Conservation (phyloP, 2,888 invertebrate genomes). For the Microctonus hyperodae region DNA sequence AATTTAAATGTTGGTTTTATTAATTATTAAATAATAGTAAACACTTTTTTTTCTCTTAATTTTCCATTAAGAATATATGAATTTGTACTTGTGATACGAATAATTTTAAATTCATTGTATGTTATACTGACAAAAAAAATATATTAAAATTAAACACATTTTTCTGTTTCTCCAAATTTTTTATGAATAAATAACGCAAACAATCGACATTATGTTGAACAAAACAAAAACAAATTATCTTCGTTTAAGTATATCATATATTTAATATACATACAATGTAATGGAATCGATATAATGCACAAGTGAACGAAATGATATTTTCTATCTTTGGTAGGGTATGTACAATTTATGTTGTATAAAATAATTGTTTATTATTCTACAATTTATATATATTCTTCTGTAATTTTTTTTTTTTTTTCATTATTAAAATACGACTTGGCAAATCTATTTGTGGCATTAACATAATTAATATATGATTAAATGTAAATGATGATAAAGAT, state of each 20-base stretch:
- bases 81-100: not conserved
- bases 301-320: constrained; percentile 36
- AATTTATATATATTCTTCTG: constrained; percentile 1
- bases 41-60: not conserved
- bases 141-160: not conserved
- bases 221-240: not conserved
- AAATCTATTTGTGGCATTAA: constrained; percentile 27
- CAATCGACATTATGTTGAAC: not conserved
- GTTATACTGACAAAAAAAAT: not conserved
- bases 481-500: constrained; percentile 29
- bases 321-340: constrained; percentile 30
- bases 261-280: constrained; percentile 37
- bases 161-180: not conserved
- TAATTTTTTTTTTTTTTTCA: not conserved
- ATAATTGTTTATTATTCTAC: constrained; percentile 34
- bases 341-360: constrained; percentile 35
- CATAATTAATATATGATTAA: constrained; percentile 21
- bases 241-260: constrained; percentile 43
- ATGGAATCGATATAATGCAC: constrained; percentile 37
- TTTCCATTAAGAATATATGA: not conserved
- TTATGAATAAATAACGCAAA: not conserved
- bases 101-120: not conserved
- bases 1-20: not conserved
- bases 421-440: constrained; percentile 29
- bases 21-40: too few species aligned